phyloP scores from a whole-genome alignment of 2,113 vertebrate genomes.

The Calyptommatus sinebrachiatus region DNA sequence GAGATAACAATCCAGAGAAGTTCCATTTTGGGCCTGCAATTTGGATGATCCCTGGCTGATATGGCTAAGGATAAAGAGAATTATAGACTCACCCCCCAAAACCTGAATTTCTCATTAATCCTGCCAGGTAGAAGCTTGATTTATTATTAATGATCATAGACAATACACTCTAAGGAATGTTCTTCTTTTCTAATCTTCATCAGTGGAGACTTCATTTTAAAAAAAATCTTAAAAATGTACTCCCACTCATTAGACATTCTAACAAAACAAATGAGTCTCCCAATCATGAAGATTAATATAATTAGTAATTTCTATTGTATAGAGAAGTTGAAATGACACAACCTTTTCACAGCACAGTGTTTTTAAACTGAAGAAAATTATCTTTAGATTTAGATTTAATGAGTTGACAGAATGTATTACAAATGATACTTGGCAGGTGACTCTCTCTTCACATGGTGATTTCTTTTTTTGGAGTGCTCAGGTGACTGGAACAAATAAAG shows the following conservation, averaged over 20 bases:
- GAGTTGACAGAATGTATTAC: conserved; percentile 18
- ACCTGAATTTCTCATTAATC: neutral
- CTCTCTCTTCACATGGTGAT: neutral
- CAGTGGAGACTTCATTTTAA: neutral
- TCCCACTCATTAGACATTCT: neutral
- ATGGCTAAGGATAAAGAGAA: neutral
- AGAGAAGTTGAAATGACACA: neutral
- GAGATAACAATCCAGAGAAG: too few species aligned
- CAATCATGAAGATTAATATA: conserved; percentile 35
- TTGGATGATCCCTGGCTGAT: too few species aligned
- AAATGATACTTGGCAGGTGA: conserved; percentile 8
- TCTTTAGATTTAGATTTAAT: conserved; percentile 46
- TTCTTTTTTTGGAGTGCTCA: neutral
- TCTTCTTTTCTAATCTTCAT: too few species aligned
- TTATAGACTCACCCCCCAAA: neutral
- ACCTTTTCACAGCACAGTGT: conserved; percentile 11
- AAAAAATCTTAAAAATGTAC: neutral
- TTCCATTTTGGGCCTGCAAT: too few species aligned
- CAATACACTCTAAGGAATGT: too few species aligned
- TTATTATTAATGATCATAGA: neutral
- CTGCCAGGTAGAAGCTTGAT: neutral
- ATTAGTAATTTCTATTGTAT: conserved; percentile 20
- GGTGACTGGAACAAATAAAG: neutral
- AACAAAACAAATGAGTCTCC: conserved; percentile 4
- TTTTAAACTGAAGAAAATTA: conserved; percentile 20